Base-by-base conservation (phyloP, 1,140 invertebrate species). In the Drosophila pseudoobscura region DNA sequence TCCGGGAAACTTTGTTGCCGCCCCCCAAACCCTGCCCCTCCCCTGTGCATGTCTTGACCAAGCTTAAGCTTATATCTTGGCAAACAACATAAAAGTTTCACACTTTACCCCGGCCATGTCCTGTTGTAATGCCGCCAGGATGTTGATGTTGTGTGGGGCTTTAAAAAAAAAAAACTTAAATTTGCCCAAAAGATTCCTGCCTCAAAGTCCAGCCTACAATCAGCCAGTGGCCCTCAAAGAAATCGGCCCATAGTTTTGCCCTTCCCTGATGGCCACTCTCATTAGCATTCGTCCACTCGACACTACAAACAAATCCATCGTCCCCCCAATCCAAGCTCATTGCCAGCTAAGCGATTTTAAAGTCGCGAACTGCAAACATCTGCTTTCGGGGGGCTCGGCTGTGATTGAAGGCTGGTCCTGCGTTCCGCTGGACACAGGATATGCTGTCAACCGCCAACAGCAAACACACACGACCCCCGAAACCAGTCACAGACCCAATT, bases 1-100 rank as follows among this genome's bases (percentile, higher is more conserved):
- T 66, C 44, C 3, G 51, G 51, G 7, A 52, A 68, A 69, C 65
- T 68, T 68, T 49, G 7, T 70, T 59, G 60, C 44, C 57, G 50
- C 22, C 0, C 31, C 20, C 20, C 20, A 1, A 2, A 2, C 7
- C 1, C 1, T 31, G 7, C 29, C 7, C 13, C 22, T 17, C 61
- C 53, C 31, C 46, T 44, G 20, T 0, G 53, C 47, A 45, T 58
- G 44, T 50, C 47, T 75, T 69, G 66, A 69, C 66, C 66, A 69
- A 58, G 79, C 79, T 82, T 82, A 63, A 64, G 79, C 79, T 83
- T 83, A 75, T 82, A 82, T 78, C 83, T 82, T 70, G 59, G 51
- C 79, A 83, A 83, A 69, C 66, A 78, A 71, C 75, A 83, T 75
- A 83, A 83, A 83, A 83, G 70, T 78, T 83, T 83, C 79, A 78